These are phyloP conservation scores for Drosophila ogumai DNA, from an alignment of 1,140 invertebrate species.

Conservation along the genomic window DNA sequence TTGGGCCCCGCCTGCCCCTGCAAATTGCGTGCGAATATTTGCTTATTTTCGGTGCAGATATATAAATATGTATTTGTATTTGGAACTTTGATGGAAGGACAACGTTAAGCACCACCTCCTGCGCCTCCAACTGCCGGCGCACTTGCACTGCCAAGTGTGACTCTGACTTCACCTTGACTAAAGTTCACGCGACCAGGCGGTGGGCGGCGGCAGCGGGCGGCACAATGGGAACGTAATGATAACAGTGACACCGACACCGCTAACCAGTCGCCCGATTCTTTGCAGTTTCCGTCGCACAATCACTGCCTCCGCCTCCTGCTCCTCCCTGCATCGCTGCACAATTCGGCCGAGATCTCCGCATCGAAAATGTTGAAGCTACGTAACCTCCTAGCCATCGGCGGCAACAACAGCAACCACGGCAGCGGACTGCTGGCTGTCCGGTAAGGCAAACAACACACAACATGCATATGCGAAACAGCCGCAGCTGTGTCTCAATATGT, in stretches of 20 bases:
- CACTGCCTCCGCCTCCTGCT: constrained; percentile 19
- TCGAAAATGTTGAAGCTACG: constrained; percentile 73
- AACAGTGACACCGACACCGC: constrained; percentile 53
- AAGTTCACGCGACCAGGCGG: constrained; percentile 59
- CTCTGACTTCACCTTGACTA: constrained; percentile 82
- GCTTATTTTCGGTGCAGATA: background rate
- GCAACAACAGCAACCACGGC: constrained; percentile 33
- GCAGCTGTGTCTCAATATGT: constrained; percentile 16
- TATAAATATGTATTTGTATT: background rate
- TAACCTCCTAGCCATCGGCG: constrained; percentile 60
- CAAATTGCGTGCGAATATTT: background rate
- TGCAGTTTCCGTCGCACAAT: constrained; percentile 52
- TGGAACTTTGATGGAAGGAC: constrained; percentile 12
- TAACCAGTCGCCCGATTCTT: constrained; percentile 58
- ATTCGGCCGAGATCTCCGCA: constrained; percentile 24
- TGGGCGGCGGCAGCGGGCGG: constrained; percentile 48
- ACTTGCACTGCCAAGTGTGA: constrained; percentile 50
- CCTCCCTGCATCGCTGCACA: constrained; percentile 17
- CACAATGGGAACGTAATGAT: constrained; percentile 47
- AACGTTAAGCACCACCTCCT: background rate
- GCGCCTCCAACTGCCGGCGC: constrained; percentile 25
- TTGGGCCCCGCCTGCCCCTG: background rate
- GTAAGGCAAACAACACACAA: constrained; percentile 39
- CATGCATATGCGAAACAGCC: constrained; percentile 11
- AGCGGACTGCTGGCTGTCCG: constrained; percentile 36